Base-by-base conservation (phyloP, 2,888 invertebrate species). In the Phoenoteleia sp. region DNA sequence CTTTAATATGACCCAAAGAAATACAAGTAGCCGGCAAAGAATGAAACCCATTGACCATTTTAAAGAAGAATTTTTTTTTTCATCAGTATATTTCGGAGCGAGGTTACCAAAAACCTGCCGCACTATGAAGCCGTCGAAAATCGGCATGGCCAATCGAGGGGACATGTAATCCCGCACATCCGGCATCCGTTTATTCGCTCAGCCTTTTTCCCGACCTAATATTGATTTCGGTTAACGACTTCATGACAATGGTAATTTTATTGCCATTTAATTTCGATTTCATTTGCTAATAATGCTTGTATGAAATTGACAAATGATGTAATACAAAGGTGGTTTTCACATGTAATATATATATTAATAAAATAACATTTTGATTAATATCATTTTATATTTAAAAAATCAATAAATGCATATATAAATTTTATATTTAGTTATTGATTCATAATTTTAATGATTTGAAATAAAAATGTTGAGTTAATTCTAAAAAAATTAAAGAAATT, bases 161-260 rank as follows among this genome's bases (percentile, higher is more conserved):
- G 66, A 76, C 81, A 60, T 71, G 84, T 90, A 91, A 91, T 91
- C 89, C 90, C 76, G 85, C 86, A 89, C 91, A 91, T 92, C 90
- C 92, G 92, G 90, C 90, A 92, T 92, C 91, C 92, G 90, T 90
- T 89, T 87, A 81, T 81, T 49, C 47, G 58, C 71, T 86, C 76
- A 33, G 33, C 42, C 56, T 77, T 71, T 81, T 82, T 47, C 39
- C 58, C 39, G 80, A 21, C 47, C 39, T 36, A 29, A 62, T 62
- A 79, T 83, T 23, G 62, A 79, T 72, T 69, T 13, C 54, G 39
- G 0, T 54, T 83, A 83, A 79, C 67, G 74, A 83, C 74, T 36
- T n/a, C 25, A 60, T 54, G 47, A 75, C 69, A 79, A 79, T 79
- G 56, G 11, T 3, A 17, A 13, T 49, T 84, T 80, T 75, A 74